Conservation (phyloP, 2,113 vertebrate genomes). For the Clarias batrachus region DNA sequence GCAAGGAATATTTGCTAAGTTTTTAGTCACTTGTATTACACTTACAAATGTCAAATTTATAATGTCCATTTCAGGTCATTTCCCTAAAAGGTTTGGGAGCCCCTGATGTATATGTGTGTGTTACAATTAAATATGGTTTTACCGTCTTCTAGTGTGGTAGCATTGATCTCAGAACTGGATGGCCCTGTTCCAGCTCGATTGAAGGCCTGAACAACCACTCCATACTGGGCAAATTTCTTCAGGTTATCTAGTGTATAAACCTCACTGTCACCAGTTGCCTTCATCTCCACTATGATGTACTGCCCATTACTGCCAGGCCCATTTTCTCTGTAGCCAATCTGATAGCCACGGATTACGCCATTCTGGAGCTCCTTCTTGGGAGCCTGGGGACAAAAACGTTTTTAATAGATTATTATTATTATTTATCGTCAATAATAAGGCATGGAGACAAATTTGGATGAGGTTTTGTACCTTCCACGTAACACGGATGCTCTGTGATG, state of each 20-base stretch:
- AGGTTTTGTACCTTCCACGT: slow-evolving; percentile 90
- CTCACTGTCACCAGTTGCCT: slow-evolving; percentile 93
- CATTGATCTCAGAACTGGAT: slow-evolving; percentile 97
- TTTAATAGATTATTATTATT: too few species aligned
- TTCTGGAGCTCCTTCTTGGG: slow-evolving; percentile 97
- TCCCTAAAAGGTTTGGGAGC: neutral
- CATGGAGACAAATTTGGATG: neutral
- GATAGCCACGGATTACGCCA: slow-evolving; percentile 94
- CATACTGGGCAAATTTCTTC: slow-evolving; percentile 96
- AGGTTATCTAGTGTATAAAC: slow-evolving; percentile 97
- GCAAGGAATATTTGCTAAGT: neutral
- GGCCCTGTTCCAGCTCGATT: slow-evolving; percentile 94
- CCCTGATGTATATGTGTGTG: neutral
- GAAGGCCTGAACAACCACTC: slow-evolving; percentile 97
- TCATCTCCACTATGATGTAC: slow-evolving; percentile 99
- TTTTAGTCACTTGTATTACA: neutral
- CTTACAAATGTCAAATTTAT: neutral
- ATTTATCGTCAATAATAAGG: neutral
- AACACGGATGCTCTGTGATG: slow-evolving; percentile 96
- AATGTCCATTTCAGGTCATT: neutral
- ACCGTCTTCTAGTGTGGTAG: slow-evolving; percentile 87
- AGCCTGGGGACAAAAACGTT: slow-evolving; percentile 70
- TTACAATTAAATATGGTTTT: neutral
- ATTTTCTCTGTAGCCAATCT: slow-evolving; percentile 96
- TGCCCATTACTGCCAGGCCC: slow-evolving; percentile 96